Percentiles rank a stretch among this genome's conserved stretches.
Conservation (phyloP, 2,888 invertebrate species). For the Cephalotes varians region DNA sequence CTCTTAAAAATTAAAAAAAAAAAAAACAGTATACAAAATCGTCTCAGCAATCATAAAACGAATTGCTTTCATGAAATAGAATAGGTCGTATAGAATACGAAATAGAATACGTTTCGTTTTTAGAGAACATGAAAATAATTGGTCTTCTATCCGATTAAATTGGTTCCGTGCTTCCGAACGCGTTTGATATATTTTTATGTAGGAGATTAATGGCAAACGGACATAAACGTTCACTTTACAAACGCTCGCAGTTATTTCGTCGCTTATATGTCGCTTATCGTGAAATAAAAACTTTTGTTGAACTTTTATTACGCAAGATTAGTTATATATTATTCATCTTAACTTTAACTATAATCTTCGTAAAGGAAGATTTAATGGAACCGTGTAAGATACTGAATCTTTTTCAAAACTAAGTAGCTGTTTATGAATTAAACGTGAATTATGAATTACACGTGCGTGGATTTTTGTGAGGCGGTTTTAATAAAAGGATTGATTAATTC, state of each 20-base stretch:
- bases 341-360: neutral
- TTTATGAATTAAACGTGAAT: neutral
- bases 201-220: neutral
- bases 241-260: neutral
- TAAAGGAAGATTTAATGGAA: constrained; percentile 11
- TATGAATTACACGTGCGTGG: neutral
- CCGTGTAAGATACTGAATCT: neutral
- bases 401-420: constrained; percentile 1
- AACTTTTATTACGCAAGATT: constrained; percentile 11
- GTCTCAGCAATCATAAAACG: neutral
- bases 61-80: neutral
- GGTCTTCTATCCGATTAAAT: constrained; percentile 2
- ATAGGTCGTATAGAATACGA: neutral
- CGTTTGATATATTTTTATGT: neutral
- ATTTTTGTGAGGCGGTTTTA: constrained; percentile 48
- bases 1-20: neutral
- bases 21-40: neutral
- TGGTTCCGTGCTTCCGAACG: neutral
- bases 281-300: constrained; percentile 11
- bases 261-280: neutral
- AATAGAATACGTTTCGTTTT: neutral
- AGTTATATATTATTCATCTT: neutral
- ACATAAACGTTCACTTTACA: neutral
- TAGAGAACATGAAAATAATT: neutral
- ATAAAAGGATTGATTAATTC: constrained; percentile 68